These are phyloP conservation scores for Canis aureus DNA, from an alignment of 2,113 vertebrate genomes.

Conservation along the genomic window DNA sequence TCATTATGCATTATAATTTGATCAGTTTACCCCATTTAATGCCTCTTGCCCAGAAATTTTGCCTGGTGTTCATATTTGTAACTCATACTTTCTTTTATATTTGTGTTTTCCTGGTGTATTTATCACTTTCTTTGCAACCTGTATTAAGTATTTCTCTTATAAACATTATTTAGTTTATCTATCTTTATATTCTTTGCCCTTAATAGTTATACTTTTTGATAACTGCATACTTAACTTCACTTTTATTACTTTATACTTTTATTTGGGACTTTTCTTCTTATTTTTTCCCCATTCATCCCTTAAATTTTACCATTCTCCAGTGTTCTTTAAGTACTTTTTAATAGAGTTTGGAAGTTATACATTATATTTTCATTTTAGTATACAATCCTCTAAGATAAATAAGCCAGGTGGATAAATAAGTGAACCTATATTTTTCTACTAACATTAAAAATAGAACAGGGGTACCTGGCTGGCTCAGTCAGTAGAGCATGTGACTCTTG, in stretches of 20 bases:
- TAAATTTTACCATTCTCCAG: slow-evolving; percentile 19
- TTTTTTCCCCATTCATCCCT: neutral
- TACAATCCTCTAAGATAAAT: slow-evolving; percentile 23
- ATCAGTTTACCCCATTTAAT: neutral
- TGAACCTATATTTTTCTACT: slow-evolving; percentile 13
- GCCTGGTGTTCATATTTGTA: neutral
- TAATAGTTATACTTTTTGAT: neutral
- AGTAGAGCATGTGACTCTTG: neutral
- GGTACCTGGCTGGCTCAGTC: neutral
- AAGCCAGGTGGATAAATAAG: neutral
- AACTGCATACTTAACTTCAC: slow-evolving; percentile 1
- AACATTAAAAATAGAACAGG: slow-evolving; percentile 51
- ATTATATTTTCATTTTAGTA: slow-evolving; percentile 26
- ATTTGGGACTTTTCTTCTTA: neutral
- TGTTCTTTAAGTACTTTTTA: slow-evolving; percentile 43
- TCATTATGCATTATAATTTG: slow-evolving; percentile 26
- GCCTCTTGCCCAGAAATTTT: slow-evolving; percentile 5
- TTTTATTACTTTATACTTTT: neutral
- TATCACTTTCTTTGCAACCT: slow-evolving; percentile 31
- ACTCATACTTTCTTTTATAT: slow-evolving; percentile 16
- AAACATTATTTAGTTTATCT: neutral
- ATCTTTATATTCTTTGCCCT: neutral
- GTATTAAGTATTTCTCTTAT: slow-evolving; percentile 22
- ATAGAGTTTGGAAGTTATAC: neutral
- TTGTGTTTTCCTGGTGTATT: neutral